Evolutionary conservation across 2,888 invertebrate genomes (phyloP).

Genomic region (Peribatodes rhomboidaria): DNA sequence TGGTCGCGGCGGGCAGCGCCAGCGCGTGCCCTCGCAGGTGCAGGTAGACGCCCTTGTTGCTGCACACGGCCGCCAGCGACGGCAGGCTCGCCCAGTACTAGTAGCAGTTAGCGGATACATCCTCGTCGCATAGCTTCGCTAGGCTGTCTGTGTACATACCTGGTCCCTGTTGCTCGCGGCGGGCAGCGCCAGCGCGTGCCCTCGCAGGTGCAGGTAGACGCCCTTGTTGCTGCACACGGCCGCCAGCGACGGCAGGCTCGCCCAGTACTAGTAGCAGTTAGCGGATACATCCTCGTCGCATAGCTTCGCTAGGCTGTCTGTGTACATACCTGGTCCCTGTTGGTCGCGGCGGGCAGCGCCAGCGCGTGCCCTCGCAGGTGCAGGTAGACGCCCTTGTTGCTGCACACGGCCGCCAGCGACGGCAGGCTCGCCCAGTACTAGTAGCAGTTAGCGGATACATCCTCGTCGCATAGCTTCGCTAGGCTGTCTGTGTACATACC

Average conservation of each 20-base stretch:
- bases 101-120: slow-evolving; percentile 91
- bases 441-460: slow-evolving; percentile 89
- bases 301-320: slow-evolving; percentile 92
- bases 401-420: slow-evolving; percentile 92
- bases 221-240: too few relatives aligned
- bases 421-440: slow-evolving; percentile 92
- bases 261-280: too few relatives aligned
- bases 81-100: slow-evolving; percentile 92
- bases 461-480: slow-evolving; percentile 93
- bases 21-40: slow-evolving; percentile 96
- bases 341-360: slow-evolving; percentile 89
- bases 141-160: too few relatives aligned
- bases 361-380: slow-evolving; percentile 96
- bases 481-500: too few relatives aligned
- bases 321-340: slow-evolving; percentile 89
- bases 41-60: slow-evolving; percentile 93
- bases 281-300: slow-evolving; percentile 91
- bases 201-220: too few relatives aligned
- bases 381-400: slow-evolving; percentile 93
- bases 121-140: too few relatives aligned
- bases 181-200: too few relatives aligned
- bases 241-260: too few relatives aligned
- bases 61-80: slow-evolving; percentile 92
- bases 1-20: slow-evolving; percentile 89
- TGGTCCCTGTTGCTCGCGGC: too few relatives aligned